phyloP scores from a whole-genome alignment of 2,113 vertebrate genomes.

The Neolamprologus brichardi region DNA sequence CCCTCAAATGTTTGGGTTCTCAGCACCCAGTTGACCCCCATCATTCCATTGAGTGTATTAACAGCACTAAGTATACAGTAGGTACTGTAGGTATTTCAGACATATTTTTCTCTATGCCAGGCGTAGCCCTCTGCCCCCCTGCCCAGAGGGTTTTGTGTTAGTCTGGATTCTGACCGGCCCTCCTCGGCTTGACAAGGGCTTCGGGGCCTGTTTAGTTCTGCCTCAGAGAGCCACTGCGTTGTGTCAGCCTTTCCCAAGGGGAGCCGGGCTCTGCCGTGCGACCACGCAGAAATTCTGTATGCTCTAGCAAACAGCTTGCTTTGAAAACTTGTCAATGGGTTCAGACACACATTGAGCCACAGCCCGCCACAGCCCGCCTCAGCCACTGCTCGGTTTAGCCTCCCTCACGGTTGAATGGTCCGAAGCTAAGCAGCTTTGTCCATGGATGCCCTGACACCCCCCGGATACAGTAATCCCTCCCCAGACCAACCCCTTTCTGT shows the following conservation, averaged over 20 bases:
- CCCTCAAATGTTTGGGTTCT: conserved; percentile 17
- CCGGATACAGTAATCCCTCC: conserved; percentile 62
- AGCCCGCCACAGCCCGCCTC: conserved; percentile 31
- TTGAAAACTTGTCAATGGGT: conserved; percentile 65
- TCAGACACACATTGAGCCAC: conserved; percentile 59
- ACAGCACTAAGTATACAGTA: conserved; percentile 49
- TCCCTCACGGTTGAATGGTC: conserved; percentile 47
- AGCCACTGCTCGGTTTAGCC: conserved; percentile 49
- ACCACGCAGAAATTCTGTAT: conserved; percentile 73
- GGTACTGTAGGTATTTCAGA: conserved; percentile 47
- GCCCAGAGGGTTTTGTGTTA: conserved; percentile 7
- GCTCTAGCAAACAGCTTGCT: conserved; percentile 62
- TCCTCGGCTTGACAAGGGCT: conserved; percentile 12
- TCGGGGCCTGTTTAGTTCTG: conserved; percentile 55
- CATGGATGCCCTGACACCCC: conserved; percentile 30
- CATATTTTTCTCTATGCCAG: conserved; percentile 36
- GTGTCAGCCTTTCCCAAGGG: conserved; percentile 70
- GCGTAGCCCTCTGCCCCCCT: neutral
- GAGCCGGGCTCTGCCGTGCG: conserved; percentile 53
- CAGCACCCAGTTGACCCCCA: conserved; percentile 13
- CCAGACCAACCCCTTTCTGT: conserved; percentile 5
- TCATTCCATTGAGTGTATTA: conserved; percentile 34
- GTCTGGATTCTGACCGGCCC: conserved; percentile 12
- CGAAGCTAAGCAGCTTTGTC: conserved; percentile 68
- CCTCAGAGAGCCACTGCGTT: conserved; percentile 50